Evolutionary conservation across 2,797 vertebrate species (phyloP).

Genomic region (Enteromius viviparus): DNA sequence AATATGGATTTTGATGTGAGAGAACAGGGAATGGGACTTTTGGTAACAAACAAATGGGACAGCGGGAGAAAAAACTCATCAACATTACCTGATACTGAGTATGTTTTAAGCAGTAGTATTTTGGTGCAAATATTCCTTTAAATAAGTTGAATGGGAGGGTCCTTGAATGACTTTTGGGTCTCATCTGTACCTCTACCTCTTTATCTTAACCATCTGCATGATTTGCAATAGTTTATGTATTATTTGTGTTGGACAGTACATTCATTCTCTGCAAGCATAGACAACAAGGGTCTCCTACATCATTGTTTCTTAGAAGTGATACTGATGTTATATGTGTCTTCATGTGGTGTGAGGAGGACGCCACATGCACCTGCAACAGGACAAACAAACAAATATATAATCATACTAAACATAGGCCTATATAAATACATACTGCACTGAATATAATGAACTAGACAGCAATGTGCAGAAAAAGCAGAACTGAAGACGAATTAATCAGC

Average conservation of each 20-base stretch:
- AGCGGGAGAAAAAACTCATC: neutral
- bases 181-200: neutral
- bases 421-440: neutral
- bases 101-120: too few relatives aligned
- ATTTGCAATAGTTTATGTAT: neutral
- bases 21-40: too few relatives aligned
- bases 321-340: conserved; percentile 26
- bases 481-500: neutral
- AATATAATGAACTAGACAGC: neutral
- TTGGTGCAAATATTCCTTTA: neutral
- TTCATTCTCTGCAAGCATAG: neutral
- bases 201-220: neutral
- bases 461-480: neutral
- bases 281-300: neutral
- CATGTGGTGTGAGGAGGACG: neutral
- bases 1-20: neutral
- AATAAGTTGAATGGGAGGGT: neutral
- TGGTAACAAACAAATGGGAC: neutral
- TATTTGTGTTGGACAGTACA: neutral
- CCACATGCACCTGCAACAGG: neutral
- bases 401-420: neutral
- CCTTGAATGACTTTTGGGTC: neutral
- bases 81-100: neutral
- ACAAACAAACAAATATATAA: neutral
- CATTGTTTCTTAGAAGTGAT: neutral